phyloP scores from a whole-genome alignment of 2,797 vertebrate genomes.

The Pipistrellus pipistrellus region DNA sequence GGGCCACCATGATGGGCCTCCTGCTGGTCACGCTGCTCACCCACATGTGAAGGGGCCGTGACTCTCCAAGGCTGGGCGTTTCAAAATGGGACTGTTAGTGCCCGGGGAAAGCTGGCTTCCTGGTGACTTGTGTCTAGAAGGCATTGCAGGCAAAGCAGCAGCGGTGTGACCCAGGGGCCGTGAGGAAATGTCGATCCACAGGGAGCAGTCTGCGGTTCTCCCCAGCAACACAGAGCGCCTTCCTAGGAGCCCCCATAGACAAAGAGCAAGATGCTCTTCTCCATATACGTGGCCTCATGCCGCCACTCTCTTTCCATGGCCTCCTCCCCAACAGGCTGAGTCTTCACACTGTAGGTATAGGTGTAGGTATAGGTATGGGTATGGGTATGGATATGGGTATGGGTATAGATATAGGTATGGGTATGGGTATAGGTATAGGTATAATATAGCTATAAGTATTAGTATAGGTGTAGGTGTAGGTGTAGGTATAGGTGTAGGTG shows the following conservation, averaged over 20 bases:
- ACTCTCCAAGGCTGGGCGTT: background rate
- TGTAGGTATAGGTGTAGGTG: too few species aligned
- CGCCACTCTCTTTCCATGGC: background rate
- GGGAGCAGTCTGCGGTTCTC: background rate
- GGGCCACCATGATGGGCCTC: too few species aligned
- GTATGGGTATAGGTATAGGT: too few species aligned
- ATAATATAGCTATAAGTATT: too few species aligned
- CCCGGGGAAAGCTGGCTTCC: background rate
- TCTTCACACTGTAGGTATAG: background rate
- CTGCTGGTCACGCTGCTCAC: background rate
- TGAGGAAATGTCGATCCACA: fast-evolving
- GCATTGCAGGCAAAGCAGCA: background rate
- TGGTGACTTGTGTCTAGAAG: background rate
- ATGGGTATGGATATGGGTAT: too few species aligned
- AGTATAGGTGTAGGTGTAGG: too few species aligned
- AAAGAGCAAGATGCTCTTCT: background rate
- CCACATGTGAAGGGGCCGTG: background rate
- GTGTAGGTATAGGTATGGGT: too few species aligned
- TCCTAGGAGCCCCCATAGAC: fast-evolving
- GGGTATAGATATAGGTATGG: too few species aligned
- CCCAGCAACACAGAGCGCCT: background rate
- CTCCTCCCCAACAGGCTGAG: background rate
- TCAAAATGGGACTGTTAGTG: background rate
- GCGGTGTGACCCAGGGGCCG: background rate
- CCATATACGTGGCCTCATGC: background rate